Base-by-base conservation (phyloP, 92 coral and sea anemone genomes). In the Montipora capitata region DNA sequence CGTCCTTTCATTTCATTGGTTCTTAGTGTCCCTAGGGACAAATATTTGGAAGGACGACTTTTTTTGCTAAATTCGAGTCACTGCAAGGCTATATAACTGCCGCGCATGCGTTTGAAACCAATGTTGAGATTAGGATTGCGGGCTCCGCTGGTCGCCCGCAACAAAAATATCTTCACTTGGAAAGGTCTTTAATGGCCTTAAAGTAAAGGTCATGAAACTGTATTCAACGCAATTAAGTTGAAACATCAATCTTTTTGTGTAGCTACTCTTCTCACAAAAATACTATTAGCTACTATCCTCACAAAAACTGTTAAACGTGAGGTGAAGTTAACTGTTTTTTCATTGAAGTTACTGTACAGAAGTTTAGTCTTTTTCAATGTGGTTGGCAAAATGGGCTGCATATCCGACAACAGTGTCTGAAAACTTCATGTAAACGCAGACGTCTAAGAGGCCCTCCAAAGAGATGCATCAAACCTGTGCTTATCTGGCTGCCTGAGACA, bases 371-470 rank as follows among this genome's bases (percentile, higher is more conserved):
- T 44, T 54, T 78, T 87, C 90, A 11, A 57, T 78, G 64, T 20
- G 68, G 69, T 87, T 87, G 18, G 90, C 85, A 79, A 87, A 87
- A 58, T 79, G 85, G 35, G 90, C 90, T 69, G 85, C 85, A 87
- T 69, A 87, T 41, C 61, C 12, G 57, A 87, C 79, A 65, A 43
- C 79, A 87, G 54, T 79, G 76, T 87, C 85, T 78, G 70, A 78
- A 86, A 86, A 86, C 17, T 59, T 44, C 45, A 86, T 86, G 58
- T 76, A 86, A 45, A 45, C 52, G 52, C 52, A 48, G 52, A 48
- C 52, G 2, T 48, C 52, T 10, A 48, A 48, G 52, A 58, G 72
- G 57, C 72, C 69, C 27, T 79, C 74, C 44, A 87, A 74, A n/a
- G 58, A 68, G 57, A 68, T 64, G 3, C 18, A 5, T 20, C 72